phyloP scores from a whole-genome alignment of 1,140 invertebrate genomes.

The Heliconius hewitsoni region DNA sequence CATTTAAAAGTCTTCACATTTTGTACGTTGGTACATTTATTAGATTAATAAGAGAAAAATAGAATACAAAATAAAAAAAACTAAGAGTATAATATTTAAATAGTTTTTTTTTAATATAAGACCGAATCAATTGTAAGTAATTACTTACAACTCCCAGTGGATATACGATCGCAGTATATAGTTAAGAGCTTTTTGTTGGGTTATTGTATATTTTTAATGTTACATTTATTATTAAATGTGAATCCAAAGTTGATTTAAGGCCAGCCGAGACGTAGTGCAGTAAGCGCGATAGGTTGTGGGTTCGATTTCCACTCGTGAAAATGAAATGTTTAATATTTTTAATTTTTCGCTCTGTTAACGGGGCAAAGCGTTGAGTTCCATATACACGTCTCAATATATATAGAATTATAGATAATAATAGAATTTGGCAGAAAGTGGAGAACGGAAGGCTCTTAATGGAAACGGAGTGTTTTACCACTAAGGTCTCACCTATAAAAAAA shows the following conservation, averaged over 20 bases:
- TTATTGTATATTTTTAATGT: background rate
- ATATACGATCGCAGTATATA: background rate
- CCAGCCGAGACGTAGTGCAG: too few species aligned
- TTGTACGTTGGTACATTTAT: background rate
- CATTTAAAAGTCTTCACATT: constrained; percentile 25
- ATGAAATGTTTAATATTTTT: too few species aligned
- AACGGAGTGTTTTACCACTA: too few species aligned
- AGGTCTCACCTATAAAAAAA: too few species aligned
- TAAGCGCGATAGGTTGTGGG: too few species aligned
- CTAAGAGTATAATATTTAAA: background rate
- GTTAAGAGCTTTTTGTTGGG: background rate
- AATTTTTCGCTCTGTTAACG: too few species aligned
- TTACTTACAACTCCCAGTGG: constrained; percentile 3
- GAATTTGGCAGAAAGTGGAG: too few species aligned
- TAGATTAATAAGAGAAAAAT: background rate
- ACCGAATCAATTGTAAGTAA: background rate
- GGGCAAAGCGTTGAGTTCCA: too few species aligned
- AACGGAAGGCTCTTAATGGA: too few species aligned
- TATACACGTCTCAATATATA: too few species aligned
- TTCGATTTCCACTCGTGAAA: too few species aligned
- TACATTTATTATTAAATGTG: background rate
- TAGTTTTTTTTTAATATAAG: background rate
- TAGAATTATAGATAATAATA: too few species aligned
- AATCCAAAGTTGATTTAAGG: background rate
- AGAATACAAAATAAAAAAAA: background rate